These are phyloP conservation scores for Myiotriccus ornatus DNA, from an alignment of 2,797 vertebrate genomes.

Conservation along the genomic window DNA sequence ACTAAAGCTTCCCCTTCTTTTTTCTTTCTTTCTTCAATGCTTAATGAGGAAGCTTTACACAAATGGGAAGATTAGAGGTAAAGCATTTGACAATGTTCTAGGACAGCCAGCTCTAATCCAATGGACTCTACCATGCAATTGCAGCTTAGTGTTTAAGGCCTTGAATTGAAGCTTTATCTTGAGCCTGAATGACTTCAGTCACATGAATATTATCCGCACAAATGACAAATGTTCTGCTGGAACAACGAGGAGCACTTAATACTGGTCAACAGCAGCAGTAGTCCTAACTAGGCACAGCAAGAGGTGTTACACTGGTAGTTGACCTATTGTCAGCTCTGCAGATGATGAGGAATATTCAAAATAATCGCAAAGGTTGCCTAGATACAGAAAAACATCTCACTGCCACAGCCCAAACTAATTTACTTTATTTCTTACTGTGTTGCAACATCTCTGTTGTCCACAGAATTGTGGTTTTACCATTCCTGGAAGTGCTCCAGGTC, in stretches of 20 bases:
- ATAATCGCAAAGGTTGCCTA: not conserved
- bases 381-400: not conserved
- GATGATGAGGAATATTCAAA: not conserved
- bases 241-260: not conserved
- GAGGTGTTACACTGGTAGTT: not conserved
- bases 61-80: not conserved
- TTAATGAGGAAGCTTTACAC: not conserved
- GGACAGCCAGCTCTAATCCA: not conserved
- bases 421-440: not conserved
- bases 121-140: not conserved
- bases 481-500: not conserved
- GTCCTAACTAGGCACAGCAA: not conserved
- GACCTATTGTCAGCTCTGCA: not conserved
- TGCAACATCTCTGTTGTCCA: not conserved
- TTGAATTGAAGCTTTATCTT: not conserved
- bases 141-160: not conserved
- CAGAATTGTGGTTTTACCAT: not conserved
- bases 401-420: not conserved
- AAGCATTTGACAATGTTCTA: not conserved
- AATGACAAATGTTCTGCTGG: not conserved
- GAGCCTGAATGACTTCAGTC: not conserved
- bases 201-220: not conserved
- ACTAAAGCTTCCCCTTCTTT: not conserved
- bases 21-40: not conserved
- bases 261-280: not conserved